phyloP scores from a whole-genome alignment of 1,140 invertebrate species.

The Plectrocnemia conspersa region DNA sequence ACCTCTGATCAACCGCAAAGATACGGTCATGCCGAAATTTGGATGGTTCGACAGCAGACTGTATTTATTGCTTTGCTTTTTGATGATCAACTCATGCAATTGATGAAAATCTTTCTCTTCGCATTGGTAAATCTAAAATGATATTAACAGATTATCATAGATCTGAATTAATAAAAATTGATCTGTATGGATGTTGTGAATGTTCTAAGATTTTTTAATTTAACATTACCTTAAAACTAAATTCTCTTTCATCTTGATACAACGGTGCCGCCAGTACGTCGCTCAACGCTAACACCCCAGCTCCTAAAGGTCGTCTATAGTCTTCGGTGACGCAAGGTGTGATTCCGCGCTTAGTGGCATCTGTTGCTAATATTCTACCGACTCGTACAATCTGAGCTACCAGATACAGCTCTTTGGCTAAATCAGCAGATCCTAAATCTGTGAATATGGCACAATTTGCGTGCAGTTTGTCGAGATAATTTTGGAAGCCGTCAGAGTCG shows the following conservation, averaged over 20 bases:
- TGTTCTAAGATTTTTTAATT: not conserved
- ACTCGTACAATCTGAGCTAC: constrained; percentile 85
- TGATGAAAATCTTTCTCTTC: constrained; percentile 91
- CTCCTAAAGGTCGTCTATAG: constrained; percentile 72
- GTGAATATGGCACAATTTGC: constrained; percentile 87
- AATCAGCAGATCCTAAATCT: constrained; percentile 71
- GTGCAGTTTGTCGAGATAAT: constrained; percentile 81
- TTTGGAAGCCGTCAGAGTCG: constrained; percentile 84
- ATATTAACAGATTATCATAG: constrained; percentile 10
- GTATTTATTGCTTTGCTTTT: constrained; percentile 75
- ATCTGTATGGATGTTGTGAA: not conserved
- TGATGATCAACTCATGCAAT: constrained; percentile 82
- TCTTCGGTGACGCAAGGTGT: constrained; percentile 40
- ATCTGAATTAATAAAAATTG: constrained; percentile 1
- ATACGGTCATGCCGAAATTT: constrained; percentile 55
- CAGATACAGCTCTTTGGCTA: constrained; percentile 77
- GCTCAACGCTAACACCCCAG: constrained; percentile 68
- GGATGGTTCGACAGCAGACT: constrained; percentile 70
- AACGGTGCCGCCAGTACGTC: constrained; percentile 57
- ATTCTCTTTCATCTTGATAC: constrained; percentile 63
- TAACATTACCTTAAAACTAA: constrained; percentile 58
- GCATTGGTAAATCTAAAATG: constrained; percentile 68
- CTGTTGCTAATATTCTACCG: constrained; percentile 80
- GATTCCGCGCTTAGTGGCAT: constrained; percentile 57
- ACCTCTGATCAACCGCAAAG: constrained; percentile 42